Evolutionary conservation across 2,888 invertebrate genomes (phyloP), one percentile per base, ranked within the genome.

Genomic region (Dexiosoma caninum): DNA sequence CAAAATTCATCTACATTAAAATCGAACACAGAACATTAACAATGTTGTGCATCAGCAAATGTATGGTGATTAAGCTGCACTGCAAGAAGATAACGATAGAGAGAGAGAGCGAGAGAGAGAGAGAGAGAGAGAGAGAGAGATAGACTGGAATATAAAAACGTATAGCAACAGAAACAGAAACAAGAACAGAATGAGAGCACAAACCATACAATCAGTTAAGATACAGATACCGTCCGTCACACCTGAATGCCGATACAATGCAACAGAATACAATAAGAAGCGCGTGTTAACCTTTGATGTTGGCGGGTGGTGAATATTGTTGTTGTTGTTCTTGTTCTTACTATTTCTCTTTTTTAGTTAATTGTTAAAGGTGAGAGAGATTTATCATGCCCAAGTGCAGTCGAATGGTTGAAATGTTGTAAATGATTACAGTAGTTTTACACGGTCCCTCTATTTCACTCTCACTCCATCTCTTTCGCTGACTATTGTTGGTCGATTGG

Each of bases 201-300:
- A n/a, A n/a, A 74, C 74, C 78, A 62, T 67, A 55, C 66, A 37
- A 78, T 74, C 78, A 78, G 78, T 67, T 78, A 74, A 60, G 55
- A 67, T 53, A 16, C 55, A n/a, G 46, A 37, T 72, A 53, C 42
- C 37, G 27, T 27, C n/a, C 14, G 55, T 21, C 51, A 42, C 32
- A 60, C 14, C 32, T 60, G n/a, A 2, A 1, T 10, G 19, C 35
- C 12, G 37, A 7, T 23, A 32, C 46, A 70, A 40, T 53, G 51
- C 51, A 64, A 51, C 55, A 44, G n/a, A 42, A 60, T 30, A 46
- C 55, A 69, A 64, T 71, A 57, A 60, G 49, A 71, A 67, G 74
- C 76, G 80, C 81, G 81, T 77, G 81, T 81, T 81, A 81, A 74
- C 77, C 81, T 81, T 81, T 81, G 81, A 81, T 81, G 81, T 81